Conservation (phyloP, 2,888 invertebrate species). For the Drosophila demipolita region DNA sequence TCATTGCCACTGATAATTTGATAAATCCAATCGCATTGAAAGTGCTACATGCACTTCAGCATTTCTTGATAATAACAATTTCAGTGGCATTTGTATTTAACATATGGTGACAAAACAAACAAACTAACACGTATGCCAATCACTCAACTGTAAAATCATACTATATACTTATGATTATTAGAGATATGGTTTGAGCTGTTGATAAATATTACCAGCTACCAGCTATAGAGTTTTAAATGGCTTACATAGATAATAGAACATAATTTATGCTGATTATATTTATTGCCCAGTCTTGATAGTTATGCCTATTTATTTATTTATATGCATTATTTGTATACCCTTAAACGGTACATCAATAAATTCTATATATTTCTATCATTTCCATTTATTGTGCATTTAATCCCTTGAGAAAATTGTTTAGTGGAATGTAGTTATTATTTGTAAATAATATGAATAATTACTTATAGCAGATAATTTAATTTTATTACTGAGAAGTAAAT, state of each 20-base stretch:
- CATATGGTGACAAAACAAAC: constrained; percentile 7
- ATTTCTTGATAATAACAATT: neutral
- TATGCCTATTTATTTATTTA: constrained; percentile 12
- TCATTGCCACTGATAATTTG: constrained; percentile 26
- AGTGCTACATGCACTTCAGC: constrained; percentile 3
- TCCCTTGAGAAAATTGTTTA: neutral
- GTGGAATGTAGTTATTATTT: neutral
- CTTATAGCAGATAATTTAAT: neutral
- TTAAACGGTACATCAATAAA: neutral
- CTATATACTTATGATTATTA: constrained; percentile 3
- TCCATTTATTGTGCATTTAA: neutral
- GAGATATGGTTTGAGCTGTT: constrained; percentile 25
- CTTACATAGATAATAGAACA: constrained; percentile 29
- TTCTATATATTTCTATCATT: neutral
- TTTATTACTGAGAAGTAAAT: neutral
- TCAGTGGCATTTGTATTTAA: neutral
- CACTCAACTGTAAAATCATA: constrained; percentile 13
- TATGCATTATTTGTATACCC: neutral
- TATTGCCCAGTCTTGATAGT: constrained; percentile 4
- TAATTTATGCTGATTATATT: constrained; percentile 18
- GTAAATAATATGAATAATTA: neutral
- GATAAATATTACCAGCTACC: constrained; percentile 33
- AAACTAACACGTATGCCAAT: constrained; percentile 3
- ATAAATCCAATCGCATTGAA: constrained; percentile 15
- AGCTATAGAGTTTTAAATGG: constrained; percentile 19